A percentile compares a stretch with the other conserved stretches of the same genome.
These are phyloP conservation scores for Pantherophis alleghaniensis DNA, from an alignment of 2,797 vertebrate species.

Conservation along the genomic window DNA sequence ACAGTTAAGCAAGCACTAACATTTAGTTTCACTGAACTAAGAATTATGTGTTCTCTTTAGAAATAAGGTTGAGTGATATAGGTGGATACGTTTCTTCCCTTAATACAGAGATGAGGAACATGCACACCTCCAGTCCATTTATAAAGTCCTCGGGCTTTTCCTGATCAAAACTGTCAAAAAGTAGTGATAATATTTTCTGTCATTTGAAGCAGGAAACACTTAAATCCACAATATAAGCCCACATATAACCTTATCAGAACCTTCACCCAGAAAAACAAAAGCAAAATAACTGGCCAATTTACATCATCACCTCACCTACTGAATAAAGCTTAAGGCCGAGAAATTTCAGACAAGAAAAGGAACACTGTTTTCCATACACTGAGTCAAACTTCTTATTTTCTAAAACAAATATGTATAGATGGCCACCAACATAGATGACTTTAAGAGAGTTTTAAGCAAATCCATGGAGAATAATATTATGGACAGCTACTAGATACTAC, in stretches of 20 bases:
- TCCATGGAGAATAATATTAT: neutral
- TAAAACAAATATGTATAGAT: neutral
- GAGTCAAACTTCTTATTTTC: neutral
- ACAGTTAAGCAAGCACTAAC: neutral
- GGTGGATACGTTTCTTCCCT: neutral
- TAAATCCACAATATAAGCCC: neutral
- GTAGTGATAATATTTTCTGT: neutral
- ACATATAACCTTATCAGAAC: neutral
- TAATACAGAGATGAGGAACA: neutral
- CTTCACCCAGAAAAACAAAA: neutral
- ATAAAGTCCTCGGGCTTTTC: neutral
- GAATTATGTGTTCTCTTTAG: neutral
- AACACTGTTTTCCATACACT: neutral
- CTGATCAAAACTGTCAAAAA: neutral
- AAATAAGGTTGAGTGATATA: neutral
- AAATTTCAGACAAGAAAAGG: neutral
- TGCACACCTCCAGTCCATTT: neutral
- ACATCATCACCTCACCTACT: neutral
- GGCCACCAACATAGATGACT: neutral
- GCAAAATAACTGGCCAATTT: neutral
- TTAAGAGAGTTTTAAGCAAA: neutral
- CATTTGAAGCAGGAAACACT: neutral
- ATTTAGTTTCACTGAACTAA: neutral
- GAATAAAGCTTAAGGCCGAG: neutral
- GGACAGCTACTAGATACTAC: neutral